Evolutionary conservation across 2,797 vertebrate genomes (phyloP).

Genomic region (Urocyon cinereoargenteus): DNA sequence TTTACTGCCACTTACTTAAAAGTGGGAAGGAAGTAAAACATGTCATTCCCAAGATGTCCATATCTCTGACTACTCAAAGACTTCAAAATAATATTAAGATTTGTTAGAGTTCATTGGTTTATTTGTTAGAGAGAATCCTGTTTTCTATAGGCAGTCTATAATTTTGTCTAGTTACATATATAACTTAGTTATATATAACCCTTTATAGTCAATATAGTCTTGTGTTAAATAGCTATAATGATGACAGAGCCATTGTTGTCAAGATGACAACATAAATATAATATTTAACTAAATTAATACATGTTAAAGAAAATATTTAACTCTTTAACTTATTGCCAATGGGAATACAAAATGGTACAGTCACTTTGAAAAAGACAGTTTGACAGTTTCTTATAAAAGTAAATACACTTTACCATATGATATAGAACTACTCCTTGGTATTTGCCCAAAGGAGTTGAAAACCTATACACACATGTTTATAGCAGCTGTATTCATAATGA

Average conservation of each 20-base stretch:
- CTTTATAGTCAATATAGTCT: neutral
- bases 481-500: neutral
- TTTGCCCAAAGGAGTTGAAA: neutral
- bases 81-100: neutral
- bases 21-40: neutral
- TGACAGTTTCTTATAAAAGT: neutral
- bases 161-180: neutral
- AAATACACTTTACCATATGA: neutral
- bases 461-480: neutral
- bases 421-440: neutral
- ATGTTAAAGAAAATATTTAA: neutral
- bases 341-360: neutral
- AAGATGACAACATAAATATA: neutral
- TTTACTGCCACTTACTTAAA: neutral
- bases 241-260: neutral
- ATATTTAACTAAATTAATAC: neutral
- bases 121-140: neutral
- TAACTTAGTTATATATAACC: neutral
- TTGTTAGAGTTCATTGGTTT: neutral
- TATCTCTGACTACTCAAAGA: neutral
- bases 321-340: neutral
- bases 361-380: neutral
- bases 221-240: neutral
- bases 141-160: neutral
- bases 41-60: neutral